Percentiles rank a stretch among this genome's conserved stretches.
phyloP scores from a whole-genome alignment of 2,888 invertebrate genomes.

The Argyresthia albistria region DNA sequence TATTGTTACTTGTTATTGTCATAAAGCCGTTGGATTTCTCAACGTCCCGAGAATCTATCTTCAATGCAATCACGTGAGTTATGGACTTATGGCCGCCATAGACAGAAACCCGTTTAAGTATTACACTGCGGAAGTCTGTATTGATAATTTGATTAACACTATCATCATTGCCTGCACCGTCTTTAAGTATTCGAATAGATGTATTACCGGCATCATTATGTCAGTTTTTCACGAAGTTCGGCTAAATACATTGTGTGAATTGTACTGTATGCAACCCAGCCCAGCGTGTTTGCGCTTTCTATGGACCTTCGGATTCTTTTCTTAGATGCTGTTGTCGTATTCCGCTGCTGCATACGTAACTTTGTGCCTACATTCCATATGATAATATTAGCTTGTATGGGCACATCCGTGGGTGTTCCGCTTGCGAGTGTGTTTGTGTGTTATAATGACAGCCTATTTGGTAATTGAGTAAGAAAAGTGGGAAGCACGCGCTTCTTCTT shows the following conservation, averaged over 20 bases:
- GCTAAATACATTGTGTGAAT: slow-evolving; percentile 66
- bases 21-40: not conserved
- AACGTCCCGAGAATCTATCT: not conserved
- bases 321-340: not conserved
- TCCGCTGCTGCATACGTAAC: not conserved
- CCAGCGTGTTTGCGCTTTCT: not conserved
- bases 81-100: not conserved
- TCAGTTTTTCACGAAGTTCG: slow-evolving; percentile 64
- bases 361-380: slow-evolving; percentile 1
- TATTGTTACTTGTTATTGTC: not conserved
- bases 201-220: slow-evolving; percentile 64
- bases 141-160: slow-evolving; percentile 59
- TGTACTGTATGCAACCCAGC: slow-evolving; percentile 27
- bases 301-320: slow-evolving; percentile 1
- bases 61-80: not conserved
- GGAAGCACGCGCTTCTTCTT: slow-evolving; percentile 13
- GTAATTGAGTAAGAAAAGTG: slow-evolving; percentile 35
- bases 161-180: slow-evolving; percentile 38
- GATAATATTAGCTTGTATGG: slow-evolving; percentile 56
- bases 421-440: slow-evolving; percentile 49
- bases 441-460: slow-evolving; percentile 42
- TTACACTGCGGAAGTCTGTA: slow-evolving; percentile 53
- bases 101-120: slow-evolving; percentile 44
- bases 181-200: slow-evolving; percentile 59
- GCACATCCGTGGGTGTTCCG: slow-evolving; percentile 61